phyloP scores from a whole-genome alignment of 2,797 vertebrate species.

The Acipenser oxyrinchus region DNA sequence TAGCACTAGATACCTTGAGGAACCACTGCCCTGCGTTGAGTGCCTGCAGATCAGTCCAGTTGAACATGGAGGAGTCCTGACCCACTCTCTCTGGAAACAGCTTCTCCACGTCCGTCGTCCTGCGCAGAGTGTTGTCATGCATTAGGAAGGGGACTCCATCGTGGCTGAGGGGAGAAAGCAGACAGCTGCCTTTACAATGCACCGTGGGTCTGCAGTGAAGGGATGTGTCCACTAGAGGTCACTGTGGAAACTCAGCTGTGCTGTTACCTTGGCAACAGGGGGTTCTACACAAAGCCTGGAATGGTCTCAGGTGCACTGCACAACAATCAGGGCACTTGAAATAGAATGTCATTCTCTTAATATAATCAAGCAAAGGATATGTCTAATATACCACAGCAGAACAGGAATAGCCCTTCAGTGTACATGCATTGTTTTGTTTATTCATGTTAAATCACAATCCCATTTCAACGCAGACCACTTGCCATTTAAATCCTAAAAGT shows the following conservation, averaged over 20 bases:
- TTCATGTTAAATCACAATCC: too few species aligned
- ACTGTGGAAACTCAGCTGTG: background rate
- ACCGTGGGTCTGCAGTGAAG: too few species aligned
- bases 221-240: background rate
- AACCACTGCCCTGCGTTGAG: slow-evolving; percentile 93
- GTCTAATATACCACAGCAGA: too few species aligned
- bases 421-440: too few species aligned
- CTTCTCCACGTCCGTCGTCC: slow-evolving; percentile 77
- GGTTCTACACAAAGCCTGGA: background rate
- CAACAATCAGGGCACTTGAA: slow-evolving; percentile 2
- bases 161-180: slow-evolving; percentile 50
- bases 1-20: slow-evolving; percentile 60
- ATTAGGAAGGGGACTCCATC: slow-evolving; percentile 91
- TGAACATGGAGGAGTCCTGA: slow-evolving; percentile 75
- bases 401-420: too few species aligned
- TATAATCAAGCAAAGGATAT: too few species aligned
- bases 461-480: too few species aligned
- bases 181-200: background rate
- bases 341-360: too few species aligned
- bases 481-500: too few species aligned
- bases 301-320: background rate
- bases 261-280: background rate
- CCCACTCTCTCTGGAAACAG: slow-evolving; percentile 65
- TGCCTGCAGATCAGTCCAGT: slow-evolving; percentile 83
- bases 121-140: slow-evolving; percentile 73